These are phyloP conservation scores for Neoascia interrupta DNA, from an alignment of 2,888 invertebrate species.

Conservation along the genomic window DNA sequence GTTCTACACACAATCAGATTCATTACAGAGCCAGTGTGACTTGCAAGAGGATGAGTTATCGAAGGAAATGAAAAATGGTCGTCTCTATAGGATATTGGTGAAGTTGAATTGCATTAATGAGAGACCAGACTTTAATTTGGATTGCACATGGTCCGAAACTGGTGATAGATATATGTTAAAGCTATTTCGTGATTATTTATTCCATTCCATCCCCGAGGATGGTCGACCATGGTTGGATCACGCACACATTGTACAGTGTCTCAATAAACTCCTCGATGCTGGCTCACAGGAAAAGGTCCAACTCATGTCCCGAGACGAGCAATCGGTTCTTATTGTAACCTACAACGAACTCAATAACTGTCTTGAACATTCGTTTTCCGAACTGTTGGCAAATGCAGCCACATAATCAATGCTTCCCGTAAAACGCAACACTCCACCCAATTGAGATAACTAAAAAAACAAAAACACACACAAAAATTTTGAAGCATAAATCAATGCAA, in stretches of 20 bases:
- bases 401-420: conserved; percentile 75
- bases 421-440: conserved; percentile 69
- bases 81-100: conserved; percentile 92
- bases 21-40: conserved; percentile 92
- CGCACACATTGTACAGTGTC: conserved; percentile 94
- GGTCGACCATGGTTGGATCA: conserved; percentile 98
- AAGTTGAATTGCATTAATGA: conserved; percentile 98
- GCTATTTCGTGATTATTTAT: conserved; percentile 97
- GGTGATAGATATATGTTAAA: conserved; percentile 99
- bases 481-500: conserved; percentile 70
- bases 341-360: conserved; percentile 97
- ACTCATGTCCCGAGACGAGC: conserved; percentile 97
- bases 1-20: conserved; percentile 97
- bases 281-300: conserved; percentile 92
- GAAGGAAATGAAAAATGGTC: conserved; percentile 96
- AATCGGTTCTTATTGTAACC: conserved; percentile 96
- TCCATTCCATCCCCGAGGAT: conserved; percentile 96
- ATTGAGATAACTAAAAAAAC: conserved; percentile 62
- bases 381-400: conserved; percentile 81
- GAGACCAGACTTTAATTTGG: conserved; percentile 95
- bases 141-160: conserved; percentile 97
- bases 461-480: conserved; percentile 70
- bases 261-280: conserved; percentile 95
- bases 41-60: conserved; percentile 93
- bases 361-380: conserved; percentile 94